These are phyloP conservation scores for Bombus pyrosoma DNA, from an alignment of 1,140 invertebrate species.

Conservation along the genomic window DNA sequence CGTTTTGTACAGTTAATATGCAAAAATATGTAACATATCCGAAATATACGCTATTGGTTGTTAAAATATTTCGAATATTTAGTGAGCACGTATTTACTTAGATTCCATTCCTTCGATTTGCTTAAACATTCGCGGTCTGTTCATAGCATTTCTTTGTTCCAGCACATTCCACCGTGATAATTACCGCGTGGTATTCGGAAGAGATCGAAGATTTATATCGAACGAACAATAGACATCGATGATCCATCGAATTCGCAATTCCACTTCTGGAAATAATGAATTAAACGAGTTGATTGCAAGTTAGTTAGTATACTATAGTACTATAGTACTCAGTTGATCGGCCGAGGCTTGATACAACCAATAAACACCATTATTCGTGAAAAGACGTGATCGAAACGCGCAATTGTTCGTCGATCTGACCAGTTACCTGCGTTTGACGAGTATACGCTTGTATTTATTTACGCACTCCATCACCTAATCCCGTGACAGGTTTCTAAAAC, in stretches of 20 bases:
- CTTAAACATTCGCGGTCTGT: neutral
- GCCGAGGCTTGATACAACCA: neutral
- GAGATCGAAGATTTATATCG: neutral
- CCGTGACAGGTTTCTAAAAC: too few relatives aligned
- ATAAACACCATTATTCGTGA: neutral
- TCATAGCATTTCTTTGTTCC: neutral
- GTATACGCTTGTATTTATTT: neutral
- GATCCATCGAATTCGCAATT: neutral
- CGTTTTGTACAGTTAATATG: neutral
- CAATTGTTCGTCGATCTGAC: neutral
- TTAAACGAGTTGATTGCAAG: neutral
- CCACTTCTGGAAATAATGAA: neutral
- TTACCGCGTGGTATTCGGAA: neutral
- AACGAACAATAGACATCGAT: too few relatives aligned
- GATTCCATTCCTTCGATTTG: neutral
- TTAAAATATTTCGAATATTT: neutral
- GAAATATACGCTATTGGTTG: neutral
- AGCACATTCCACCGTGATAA: neutral
- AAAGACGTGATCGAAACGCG: neutral
- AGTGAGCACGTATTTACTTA: neutral
- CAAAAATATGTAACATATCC: too few relatives aligned
- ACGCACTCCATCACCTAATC: too few relatives aligned
- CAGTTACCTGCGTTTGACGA: too few relatives aligned
- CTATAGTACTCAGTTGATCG: neutral
- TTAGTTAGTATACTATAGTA: too few relatives aligned